Evolutionary conservation across 2,113 vertebrate genomes (phyloP).

Genomic region (Callionymus lyra): DNA sequence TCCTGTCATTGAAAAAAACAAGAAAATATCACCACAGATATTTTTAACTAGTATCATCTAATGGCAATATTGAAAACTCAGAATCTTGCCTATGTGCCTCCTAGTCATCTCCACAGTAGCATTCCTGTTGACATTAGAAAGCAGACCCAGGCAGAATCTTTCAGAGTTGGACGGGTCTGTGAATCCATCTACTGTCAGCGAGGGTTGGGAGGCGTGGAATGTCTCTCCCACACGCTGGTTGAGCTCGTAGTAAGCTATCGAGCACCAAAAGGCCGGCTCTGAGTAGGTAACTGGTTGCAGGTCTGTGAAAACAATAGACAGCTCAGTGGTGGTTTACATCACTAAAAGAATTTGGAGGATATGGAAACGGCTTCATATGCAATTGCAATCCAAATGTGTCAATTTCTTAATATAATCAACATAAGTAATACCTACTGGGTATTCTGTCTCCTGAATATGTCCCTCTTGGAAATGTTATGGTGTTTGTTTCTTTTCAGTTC

Average conservation of each 20-base stretch:
- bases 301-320: conserved; percentile 59
- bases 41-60: background rate
- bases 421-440: too few species aligned
- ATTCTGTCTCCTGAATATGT: too few species aligned
- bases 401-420: too few species aligned
- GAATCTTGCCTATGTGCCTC: conserved; percentile 85
- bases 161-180: conserved; percentile 98
- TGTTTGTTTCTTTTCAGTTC: too few species aligned
- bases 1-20: conserved; percentile 61
- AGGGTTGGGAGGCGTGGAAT: conserved; percentile 95
- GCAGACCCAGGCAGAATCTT: conserved; percentile 89
- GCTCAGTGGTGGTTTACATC: background rate
- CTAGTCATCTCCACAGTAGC: conserved; percentile 98
- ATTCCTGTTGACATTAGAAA: conserved; percentile 96
- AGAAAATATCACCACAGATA: background rate
- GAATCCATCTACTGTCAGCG: conserved; percentile 92
- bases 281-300: conserved; percentile 96
- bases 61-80: background rate
- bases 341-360: background rate
- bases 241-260: conserved; percentile 96
- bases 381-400: too few species aligned
- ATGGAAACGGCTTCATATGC: too few species aligned
- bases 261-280: conserved; percentile 97
- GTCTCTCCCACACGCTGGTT: conserved; percentile 98
- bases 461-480: too few species aligned